A percentile compares a stretch with the other conserved stretches of the same genome.
Conservation (phyloP, 2,797 vertebrate genomes). For the Pelodytes ibericus region DNA sequence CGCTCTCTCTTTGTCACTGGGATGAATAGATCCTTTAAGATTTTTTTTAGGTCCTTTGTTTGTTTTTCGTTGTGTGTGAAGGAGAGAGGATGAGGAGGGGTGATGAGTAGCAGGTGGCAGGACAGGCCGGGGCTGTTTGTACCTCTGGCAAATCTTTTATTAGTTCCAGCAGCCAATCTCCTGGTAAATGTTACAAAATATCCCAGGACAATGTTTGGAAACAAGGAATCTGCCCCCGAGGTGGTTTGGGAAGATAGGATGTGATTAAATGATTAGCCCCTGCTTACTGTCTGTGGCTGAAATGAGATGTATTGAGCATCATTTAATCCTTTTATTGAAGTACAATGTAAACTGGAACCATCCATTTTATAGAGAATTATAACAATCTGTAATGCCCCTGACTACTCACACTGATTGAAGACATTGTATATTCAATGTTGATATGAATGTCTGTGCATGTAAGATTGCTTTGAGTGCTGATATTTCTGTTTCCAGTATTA, state of each 20-base stretch:
- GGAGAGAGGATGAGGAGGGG: conserved; percentile 77
- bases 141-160: conserved; percentile 32
- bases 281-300: too few relatives aligned
- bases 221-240: conserved; percentile 32
- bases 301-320: too few relatives aligned
- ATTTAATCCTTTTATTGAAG: too few relatives aligned
- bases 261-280: too few relatives aligned
- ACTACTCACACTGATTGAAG: too few relatives aligned
- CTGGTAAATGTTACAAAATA: conserved; percentile 65
- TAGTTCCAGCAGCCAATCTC: conserved; percentile 55
- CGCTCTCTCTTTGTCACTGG: conserved; percentile 89
- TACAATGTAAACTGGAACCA: too few relatives aligned
- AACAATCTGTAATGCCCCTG: too few relatives aligned
- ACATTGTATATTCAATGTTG: too few relatives aligned
- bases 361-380: too few relatives aligned
- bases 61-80: conserved; percentile 56
- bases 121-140: conserved; percentile 64
- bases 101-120: conserved; percentile 89
- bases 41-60: conserved; percentile 86
- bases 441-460: too few relatives aligned
- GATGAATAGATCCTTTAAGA: conserved; percentile 92
- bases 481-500: too few relatives aligned
- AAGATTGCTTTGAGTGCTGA: too few relatives aligned
- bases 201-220: conserved; percentile 35
- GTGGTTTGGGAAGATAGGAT: background rate